A percentile compares a stretch with the other conserved stretches of the same genome.
Conservation (phyloP, 2,113 vertebrate species). For the Tyrannus savana region DNA sequence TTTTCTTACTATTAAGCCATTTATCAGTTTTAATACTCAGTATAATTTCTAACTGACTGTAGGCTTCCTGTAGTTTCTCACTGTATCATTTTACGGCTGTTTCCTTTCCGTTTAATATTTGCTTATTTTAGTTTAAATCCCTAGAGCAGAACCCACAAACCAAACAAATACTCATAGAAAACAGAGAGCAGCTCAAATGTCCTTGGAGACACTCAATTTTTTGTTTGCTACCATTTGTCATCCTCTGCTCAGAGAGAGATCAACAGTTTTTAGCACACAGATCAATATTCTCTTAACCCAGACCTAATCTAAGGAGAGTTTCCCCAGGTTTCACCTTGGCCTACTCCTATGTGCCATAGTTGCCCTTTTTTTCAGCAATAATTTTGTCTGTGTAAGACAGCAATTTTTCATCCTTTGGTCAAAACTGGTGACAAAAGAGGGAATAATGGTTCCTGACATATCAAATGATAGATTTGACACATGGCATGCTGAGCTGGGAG, state of each 20-base stretch:
- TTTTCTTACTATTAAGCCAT: not conserved
- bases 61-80: conserved; percentile 34
- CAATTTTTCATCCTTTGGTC: conserved; percentile 94
- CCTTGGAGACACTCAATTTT: conserved; percentile 93
- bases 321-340: conserved; percentile 90
- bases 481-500: conserved; percentile 80
- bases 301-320: conserved; percentile 90
- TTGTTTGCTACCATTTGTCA: conserved; percentile 97
- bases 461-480: conserved; percentile 88
- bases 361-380: conserved; percentile 83
- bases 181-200: conserved; percentile 71
- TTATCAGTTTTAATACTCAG: conserved; percentile 1
- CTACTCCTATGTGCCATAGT: conserved; percentile 63
- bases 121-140: conserved; percentile 77
- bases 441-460: conserved; percentile 90
- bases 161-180: conserved; percentile 76
- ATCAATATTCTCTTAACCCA: conserved; percentile 99
- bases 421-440: conserved; percentile 90
- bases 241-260: conserved; percentile 93
- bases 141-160: conserved; percentile 72
- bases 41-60: conserved; percentile 24
- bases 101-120: conserved; percentile 75
- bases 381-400: conserved; percentile 85
- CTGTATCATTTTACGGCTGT: conserved; percentile 48
- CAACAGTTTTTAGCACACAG: conserved; percentile 97